Evolutionary conservation across 2,113 vertebrate genomes (phyloP), one percentile per base, ranked within the genome.

Genomic region (Gnathonemus longibarbis): DNA sequence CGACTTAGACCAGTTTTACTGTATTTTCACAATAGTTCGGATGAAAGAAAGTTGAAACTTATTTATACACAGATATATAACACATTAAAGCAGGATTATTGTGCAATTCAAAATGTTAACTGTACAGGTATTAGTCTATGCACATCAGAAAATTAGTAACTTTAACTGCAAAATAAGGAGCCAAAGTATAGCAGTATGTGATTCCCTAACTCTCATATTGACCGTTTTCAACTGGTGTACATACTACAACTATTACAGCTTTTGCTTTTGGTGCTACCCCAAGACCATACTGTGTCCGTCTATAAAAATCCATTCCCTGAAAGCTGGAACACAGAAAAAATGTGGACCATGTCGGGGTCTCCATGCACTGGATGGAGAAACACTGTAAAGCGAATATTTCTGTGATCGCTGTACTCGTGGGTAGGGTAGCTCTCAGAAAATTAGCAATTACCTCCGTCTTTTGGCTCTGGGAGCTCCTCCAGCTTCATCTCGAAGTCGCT

Each of bases 401-500:
- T 66, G 58, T 66, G 9, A 66, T 66, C 58, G 58, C 58, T 9
- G n/a, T n/a, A 66, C 62, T 66, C 9, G n/a, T 11, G n/a, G 62
- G 62, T 77, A 39, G 7, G 27, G 9, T 35, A 31, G 31, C 27
- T 31, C 1, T 74, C 3, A 31, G 27, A 42, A 80, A 80, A 19
- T 7, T 13, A 0, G 19, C 9, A 6, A 84, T n/a, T 91, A 97
- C 97, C 97, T 95, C 96, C 97, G 96, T 97, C 91, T 91, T 96
- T 96, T 31, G 97, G 93, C 35, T 95, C 92, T 50, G 96, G 95
- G 1, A 99, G 94, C 52, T 96, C 94, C 88, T 95, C 94, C 1
- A 93, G 92, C 93, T 95, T 96, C 31, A 98, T 88, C 31, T 97
- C 94, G 53, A 98, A 98, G 93, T 98, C 58, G 5, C 94, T 96